Evolutionary conservation across 2,113 vertebrate species (phyloP), one percentile per base, ranked within the genome.

Genomic region (Oostethus manadensis): DNA sequence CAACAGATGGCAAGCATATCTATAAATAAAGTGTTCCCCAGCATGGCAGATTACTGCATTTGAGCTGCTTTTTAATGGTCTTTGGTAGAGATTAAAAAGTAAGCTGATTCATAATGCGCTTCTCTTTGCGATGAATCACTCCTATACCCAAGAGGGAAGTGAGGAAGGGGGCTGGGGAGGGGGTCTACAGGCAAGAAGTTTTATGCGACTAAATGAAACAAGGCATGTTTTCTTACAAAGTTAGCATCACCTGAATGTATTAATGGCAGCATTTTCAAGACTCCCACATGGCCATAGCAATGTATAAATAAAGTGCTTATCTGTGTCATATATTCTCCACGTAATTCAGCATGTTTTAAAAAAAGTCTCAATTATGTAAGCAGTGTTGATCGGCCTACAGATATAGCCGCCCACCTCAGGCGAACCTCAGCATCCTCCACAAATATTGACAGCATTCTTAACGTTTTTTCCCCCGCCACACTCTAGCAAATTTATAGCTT

Each of bases 1-100:
- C 75, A 83, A 78, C 89, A 90, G 88, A 90, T 90, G 89, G 88
- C 77, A 74, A 73, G 75, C 79, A 86, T 88, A 86, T 89, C 86
- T 86, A 87, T 88, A 87, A 88, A 90, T 90, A 91, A 87, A 80
- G 87, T 81, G 54, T 74, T 77, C 82, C 71, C 78, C 77, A 80
- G 81, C 75, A 78, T 65, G 67, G 83, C 69, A 87, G 89, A 89
- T 90, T 89, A 90, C 71, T 77, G 84, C 83, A 77, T 90, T 89
- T 86, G 77, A 88, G 85, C 80, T 62, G 58, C 57, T 84, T 87
- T 87, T 86, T 87, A 87, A 87, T 87, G 86, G 85, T 86, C 71
- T 73, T 71, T 56, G 63, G 57, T 68, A 74, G 69, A 87, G 87
- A 89, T 90, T 88, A 91, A 76, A 84, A 77, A 73, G 65, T 87